Percentiles rank a stretch among this genome's conserved stretches.
Evolutionary conservation across 1,140 invertebrate species (phyloP).

Genomic region (Neuroterus valhalla): DNA sequence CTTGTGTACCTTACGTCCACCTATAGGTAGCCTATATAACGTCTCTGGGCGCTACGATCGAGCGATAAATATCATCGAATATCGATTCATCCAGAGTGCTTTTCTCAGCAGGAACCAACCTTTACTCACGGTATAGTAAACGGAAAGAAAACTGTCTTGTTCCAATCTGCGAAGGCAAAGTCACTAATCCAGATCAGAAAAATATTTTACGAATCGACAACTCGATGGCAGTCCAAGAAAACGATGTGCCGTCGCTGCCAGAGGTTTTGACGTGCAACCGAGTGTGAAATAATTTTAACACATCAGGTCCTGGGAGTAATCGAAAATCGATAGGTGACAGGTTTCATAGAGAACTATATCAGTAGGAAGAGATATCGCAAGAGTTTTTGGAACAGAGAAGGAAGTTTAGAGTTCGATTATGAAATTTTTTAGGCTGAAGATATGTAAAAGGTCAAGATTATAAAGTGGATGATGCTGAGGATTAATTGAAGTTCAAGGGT

Average conservation of each 20-base stretch:
- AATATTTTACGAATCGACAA: conserved; percentile 49
- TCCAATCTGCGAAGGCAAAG: conserved; percentile 33
- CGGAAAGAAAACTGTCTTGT: conserved; percentile 31
- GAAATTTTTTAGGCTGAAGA: too few species aligned
- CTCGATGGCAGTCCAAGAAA: too few species aligned
- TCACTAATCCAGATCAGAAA: conserved; percentile 28
- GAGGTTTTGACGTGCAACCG: conserved; percentile 40
- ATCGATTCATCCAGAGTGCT: conserved; percentile 41
- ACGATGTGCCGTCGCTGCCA: conserved; percentile 37
- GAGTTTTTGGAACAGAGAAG: too few species aligned
- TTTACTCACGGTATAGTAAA: conserved; percentile 33
- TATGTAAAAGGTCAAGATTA: too few species aligned
- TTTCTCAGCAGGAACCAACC: not conserved
- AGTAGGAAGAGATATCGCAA: too few species aligned
- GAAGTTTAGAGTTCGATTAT: too few species aligned
- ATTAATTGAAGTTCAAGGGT: too few species aligned
- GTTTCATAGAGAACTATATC: not conserved
- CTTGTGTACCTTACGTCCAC: conserved; percentile 38
- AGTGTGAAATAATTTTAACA: conserved; percentile 44
- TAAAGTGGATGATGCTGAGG: too few species aligned
- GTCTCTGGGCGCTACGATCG: conserved; percentile 30
- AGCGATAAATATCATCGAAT: conserved; percentile 48
- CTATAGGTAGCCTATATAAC: conserved; percentile 40
- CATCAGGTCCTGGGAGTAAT: conserved; percentile 42
- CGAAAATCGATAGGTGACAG: conserved; percentile 52